Conservation (phyloP, 2,113 vertebrate species). For the Cyanocitta stelleri region DNA sequence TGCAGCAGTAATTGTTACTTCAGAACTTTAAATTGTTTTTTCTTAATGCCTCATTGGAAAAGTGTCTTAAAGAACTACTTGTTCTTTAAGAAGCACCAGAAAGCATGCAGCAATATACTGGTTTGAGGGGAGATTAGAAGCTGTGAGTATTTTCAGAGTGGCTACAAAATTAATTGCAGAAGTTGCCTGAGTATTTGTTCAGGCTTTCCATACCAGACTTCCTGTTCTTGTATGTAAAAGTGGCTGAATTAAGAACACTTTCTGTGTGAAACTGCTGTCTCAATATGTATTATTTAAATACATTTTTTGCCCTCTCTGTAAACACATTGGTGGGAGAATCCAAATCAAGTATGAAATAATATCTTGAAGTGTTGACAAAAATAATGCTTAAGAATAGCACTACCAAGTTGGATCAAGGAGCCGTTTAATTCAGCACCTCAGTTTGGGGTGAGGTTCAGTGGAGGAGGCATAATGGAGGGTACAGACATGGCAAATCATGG, state of each 20-base stretch:
- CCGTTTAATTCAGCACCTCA: neutral
- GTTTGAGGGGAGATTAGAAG: neutral
- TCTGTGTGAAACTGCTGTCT: neutral
- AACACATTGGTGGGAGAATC: neutral
- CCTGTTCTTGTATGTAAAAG: neutral
- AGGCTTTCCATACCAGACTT: neutral
- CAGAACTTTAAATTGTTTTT: neutral
- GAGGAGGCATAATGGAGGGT: neutral
- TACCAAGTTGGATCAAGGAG: neutral
- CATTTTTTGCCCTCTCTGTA: neutral
- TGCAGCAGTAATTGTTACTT: neutral
- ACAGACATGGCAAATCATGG: neutral
- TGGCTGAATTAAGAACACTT: neutral
- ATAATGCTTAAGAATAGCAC: neutral
- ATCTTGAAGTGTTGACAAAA: neutral
- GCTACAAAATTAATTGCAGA: slow-evolving; percentile 11
- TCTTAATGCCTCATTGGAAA: neutral
- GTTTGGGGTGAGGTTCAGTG: neutral
- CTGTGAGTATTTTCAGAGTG: neutral
- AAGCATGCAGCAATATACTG: neutral
- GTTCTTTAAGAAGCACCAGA: neutral
- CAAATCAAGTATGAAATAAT: neutral
- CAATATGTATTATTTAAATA: neutral
- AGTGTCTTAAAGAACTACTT: neutral
- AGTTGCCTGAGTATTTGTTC: neutral